Base-by-base conservation (phyloP, 2,113 vertebrate genomes). In the Mus pahari region DNA sequence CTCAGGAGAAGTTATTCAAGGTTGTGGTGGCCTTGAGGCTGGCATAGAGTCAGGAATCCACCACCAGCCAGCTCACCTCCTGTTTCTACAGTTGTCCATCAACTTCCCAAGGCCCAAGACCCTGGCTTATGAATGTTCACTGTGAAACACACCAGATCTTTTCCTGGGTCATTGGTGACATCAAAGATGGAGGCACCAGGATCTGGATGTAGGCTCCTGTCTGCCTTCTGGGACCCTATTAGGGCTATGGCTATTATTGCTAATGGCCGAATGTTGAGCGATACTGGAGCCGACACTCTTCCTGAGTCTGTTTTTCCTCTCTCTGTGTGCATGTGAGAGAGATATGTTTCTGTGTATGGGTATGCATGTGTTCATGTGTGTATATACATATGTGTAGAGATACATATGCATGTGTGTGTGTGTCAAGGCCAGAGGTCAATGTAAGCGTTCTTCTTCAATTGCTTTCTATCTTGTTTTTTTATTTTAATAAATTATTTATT, bases 11-110 rank as follows among this genome's bases (percentile, higher is more conserved):
- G 36, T 26, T 33, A 28, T 26, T 17, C 31, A 17, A 60, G 39
- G 86, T 22, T 39, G 86, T 50, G 62, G 60, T 79, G 36, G 33
- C 13, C 31, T 14, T 2, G 31, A 28, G 26, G 50, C 50, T 62
- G 39, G 81, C 14, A 33, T 10, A 79, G 31, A 19, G 33, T 17
- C 20, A 16, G 55, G 45, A 13, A 1, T 13, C 28, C 0, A 3
- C 45, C 1, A 0, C 28, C 22, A 55, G 42, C 12, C 36, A 39
- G 26, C 13, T 71, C 16, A 5, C 26, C 5, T 9, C 17, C 68
- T 20, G 26, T 26, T 17, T 13, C 53, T 0, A 24, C 13, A 75
- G 50, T 0, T 11, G 17, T 1, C 14, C 1, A 22, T 19, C 0
- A 13, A 31, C 50, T 74, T 36, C 12, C n/a, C 53, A n/a, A 77